These are phyloP conservation scores for Lamellibrachia columna DNA, from an alignment of 2,888 invertebrate species.

Conservation along the genomic window DNA sequence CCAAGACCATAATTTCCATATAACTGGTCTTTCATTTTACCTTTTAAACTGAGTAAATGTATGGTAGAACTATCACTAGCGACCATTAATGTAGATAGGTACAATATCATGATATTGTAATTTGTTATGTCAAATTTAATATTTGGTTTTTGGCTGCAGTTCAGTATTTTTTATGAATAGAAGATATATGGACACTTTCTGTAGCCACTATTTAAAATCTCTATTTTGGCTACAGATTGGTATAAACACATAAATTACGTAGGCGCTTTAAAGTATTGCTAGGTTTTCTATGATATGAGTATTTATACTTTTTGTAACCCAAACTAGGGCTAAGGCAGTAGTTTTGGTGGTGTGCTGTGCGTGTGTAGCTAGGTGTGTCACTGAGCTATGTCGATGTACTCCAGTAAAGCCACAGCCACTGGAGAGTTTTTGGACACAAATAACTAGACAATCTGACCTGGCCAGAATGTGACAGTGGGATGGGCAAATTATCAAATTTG, in stretches of 20 bases:
- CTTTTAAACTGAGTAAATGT: too few relatives aligned
- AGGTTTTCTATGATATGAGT: neutral
- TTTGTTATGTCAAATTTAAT: too few relatives aligned
- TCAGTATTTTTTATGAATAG: too few relatives aligned
- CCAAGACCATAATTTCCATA: neutral
- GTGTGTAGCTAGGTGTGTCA: neutral
- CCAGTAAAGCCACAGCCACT: neutral
- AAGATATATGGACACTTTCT: neutral
- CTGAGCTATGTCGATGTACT: neutral
- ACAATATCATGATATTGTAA: too few relatives aligned
- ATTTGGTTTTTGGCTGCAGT: too few relatives aligned
- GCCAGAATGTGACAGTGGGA: neutral
- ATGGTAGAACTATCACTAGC: too few relatives aligned
- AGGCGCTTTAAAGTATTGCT: neutral
- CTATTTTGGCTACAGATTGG: neutral
- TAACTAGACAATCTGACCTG: neutral
- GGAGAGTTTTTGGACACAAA: neutral
- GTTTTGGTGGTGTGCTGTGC: too few relatives aligned
- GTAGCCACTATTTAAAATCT: neutral
- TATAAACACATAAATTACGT: neutral
- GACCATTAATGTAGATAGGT: too few relatives aligned
- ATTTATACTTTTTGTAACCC: neutral
- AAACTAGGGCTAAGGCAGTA: neutral
- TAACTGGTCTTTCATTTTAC: too few relatives aligned
- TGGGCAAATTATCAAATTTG: neutral